phyloP scores from a whole-genome alignment of 2,113 vertebrate species.

The Speoplatyrhinus poulsoni region DNA sequence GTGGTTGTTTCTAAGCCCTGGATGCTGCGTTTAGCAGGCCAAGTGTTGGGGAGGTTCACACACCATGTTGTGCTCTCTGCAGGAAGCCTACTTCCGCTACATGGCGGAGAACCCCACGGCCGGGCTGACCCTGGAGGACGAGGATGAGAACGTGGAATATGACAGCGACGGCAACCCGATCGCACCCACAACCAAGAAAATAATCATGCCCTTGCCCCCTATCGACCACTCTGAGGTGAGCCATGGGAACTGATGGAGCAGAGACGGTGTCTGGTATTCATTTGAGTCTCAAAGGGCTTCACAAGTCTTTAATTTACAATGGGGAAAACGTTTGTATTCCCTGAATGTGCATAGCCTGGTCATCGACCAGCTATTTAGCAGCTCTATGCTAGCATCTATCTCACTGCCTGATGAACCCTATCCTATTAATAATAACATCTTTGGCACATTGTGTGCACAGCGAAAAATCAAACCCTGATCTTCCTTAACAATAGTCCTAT shows the following conservation, averaged over 20 bases:
- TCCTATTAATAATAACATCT: too few species aligned
- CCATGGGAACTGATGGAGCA: neutral
- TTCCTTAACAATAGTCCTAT: too few species aligned
- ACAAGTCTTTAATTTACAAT: too few species aligned
- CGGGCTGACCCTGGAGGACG: constrained; percentile 91
- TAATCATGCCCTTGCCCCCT: constrained; percentile 93
- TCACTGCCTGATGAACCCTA: too few species aligned
- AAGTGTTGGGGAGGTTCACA: constrained; percentile 36
- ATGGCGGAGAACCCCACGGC: constrained; percentile 99
- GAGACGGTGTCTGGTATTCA: neutral
- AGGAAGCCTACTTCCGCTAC: constrained; percentile 99
- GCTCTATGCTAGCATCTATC: too few species aligned
- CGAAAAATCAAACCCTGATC: too few species aligned
- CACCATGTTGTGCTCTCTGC: constrained; percentile 73
- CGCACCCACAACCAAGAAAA: constrained; percentile 85
- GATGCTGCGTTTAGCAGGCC: constrained; percentile 7
- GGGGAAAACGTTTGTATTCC: too few species aligned
- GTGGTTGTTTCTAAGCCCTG: constrained; percentile 8
- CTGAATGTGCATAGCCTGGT: too few species aligned
- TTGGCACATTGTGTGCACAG: too few species aligned
- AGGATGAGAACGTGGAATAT: constrained; percentile 95
- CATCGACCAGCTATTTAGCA: too few species aligned
- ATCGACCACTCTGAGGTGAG: constrained; percentile 96
- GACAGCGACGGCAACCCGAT: constrained; percentile 99
- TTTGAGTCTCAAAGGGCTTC: too few species aligned